Conservation (phyloP, 2,888 invertebrate genomes). For the Cheiracanthium punctorium region DNA sequence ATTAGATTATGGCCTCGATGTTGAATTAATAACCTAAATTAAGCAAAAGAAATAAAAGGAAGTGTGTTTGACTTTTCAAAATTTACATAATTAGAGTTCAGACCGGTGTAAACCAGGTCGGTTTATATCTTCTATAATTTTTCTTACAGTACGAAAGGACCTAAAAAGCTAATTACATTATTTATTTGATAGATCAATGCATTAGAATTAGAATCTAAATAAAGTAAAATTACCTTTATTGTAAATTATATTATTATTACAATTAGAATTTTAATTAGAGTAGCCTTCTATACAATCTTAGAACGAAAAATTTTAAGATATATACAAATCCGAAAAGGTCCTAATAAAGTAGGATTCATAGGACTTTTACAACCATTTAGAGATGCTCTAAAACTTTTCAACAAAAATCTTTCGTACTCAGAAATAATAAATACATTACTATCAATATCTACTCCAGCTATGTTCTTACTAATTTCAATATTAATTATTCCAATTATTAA, state of each 20-base stretch:
- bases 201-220: conserved; percentile 78
- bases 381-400: conserved; percentile 84
- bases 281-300: conserved; percentile 84
- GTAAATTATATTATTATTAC: conserved; percentile 77
- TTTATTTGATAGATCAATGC: conserved; percentile 84
- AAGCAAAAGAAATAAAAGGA: conserved; percentile 81
- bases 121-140: conserved; percentile 83
- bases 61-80: conserved; percentile 85
- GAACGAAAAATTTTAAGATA: conserved; percentile 84
- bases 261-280: conserved; percentile 81
- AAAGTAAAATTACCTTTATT: conserved; percentile 72
- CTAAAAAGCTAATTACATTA: conserved; percentile 74
- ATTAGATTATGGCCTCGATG: conserved; percentile 90
- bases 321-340: conserved; percentile 85
- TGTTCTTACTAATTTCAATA: conserved; percentile 81
- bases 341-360: conserved; percentile 82
- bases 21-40: conserved; percentile 86
- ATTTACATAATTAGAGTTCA: conserved; percentile 93
- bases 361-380: conserved; percentile 84
- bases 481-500: conserved; percentile 81
- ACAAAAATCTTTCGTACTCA: conserved; percentile 81
- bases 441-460: conserved; percentile 81
- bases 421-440: conserved; percentile 80
- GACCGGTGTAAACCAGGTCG: conserved; percentile 90
- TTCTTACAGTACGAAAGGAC: conserved; percentile 88